phyloP scores from a whole-genome alignment of 2,113 vertebrate species.

The Hydrochoerus hydrochaeris region DNA sequence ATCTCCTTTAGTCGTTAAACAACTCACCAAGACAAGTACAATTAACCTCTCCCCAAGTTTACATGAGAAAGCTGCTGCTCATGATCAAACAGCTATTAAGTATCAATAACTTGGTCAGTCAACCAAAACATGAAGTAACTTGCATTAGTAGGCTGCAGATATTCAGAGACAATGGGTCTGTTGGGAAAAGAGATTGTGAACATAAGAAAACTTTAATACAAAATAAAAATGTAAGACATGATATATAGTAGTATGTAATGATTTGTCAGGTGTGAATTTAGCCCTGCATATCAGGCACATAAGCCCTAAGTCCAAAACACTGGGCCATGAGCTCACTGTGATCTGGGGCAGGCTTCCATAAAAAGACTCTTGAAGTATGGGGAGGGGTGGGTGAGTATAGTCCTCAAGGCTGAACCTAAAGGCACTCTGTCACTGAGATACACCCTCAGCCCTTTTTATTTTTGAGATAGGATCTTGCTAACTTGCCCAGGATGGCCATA shows the following conservation, averaged over 20 bases:
- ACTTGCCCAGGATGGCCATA: not conserved
- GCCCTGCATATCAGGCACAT: not conserved
- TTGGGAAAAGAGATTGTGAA: conserved; percentile 5
- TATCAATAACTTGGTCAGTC: not conserved
- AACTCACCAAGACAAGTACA: not conserved
- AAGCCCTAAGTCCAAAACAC: not conserved
- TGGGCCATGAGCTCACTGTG: not conserved
- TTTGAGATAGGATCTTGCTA: not conserved
- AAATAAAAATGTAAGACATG: not conserved
- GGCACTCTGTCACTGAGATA: not conserved
- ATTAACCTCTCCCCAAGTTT: not conserved
- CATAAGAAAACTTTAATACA: not conserved
- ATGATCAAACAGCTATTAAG: not conserved
- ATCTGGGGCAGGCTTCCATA: not conserved
- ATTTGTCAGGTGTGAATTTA: not conserved
- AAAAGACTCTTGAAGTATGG: not conserved
- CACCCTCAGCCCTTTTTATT: not conserved
- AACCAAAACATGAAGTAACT: not conserved
- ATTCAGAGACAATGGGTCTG: not conserved
- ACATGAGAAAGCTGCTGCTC: not conserved
- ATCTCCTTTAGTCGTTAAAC: not conserved
- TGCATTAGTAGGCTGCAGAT: not conserved
- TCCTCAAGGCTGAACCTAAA: not conserved
- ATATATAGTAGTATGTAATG: not conserved
- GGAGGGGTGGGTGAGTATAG: not conserved